Evolutionary conservation across 2,888 invertebrate genomes (phyloP), one percentile per base, ranked within the genome.

Genomic region (Galeruca laticollis): DNA sequence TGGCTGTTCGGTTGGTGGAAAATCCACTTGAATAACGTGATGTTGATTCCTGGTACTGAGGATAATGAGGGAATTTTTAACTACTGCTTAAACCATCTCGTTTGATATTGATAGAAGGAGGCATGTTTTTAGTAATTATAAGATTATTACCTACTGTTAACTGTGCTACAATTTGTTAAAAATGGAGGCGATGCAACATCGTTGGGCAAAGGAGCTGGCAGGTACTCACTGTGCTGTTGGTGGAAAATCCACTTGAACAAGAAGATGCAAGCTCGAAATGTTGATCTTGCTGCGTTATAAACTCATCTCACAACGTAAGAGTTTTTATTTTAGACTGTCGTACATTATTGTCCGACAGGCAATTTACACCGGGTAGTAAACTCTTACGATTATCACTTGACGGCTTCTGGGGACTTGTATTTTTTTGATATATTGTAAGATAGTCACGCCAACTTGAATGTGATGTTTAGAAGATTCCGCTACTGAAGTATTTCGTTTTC

Each of bases 241-340:
- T 54, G 21, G 54, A 26, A 54, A 15, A 26, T n/a, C 21, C 18
- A 54, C 54, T 40, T 54, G 33, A 20, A 15, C 54, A 33, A 31
- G 20, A 13, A n/a, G 54, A 31, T 54, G 33, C 54, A 20, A 9
- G 21, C 52, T n/a, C n/a, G n/a, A n/a, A n/a, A n/a, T n/a, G n/a
- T n/a, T n/a, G n/a, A n/a, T 52, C 54, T 33, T 20, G 54, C 15
- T 15, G 26, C 18, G 13, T 40, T 13, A 40, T 13, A 4, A 40
- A 40, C 40, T 40, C 10, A 13, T 40, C 40, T 40, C 10, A 13
- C 11, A 40, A 13, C 33, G 9, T 33, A 9, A 40, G 40, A 10
- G 40, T 40, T 40, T 40, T 40, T 40, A 40, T 40, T 40, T 40
- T 40, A 20, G 20, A 18, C 21, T 18, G 18, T 18, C 21, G 20